Percentiles rank a stretch among this genome's conserved stretches.
phyloP scores from a whole-genome alignment of 2,888 invertebrate genomes.

The Drosophila subsilvestris region DNA sequence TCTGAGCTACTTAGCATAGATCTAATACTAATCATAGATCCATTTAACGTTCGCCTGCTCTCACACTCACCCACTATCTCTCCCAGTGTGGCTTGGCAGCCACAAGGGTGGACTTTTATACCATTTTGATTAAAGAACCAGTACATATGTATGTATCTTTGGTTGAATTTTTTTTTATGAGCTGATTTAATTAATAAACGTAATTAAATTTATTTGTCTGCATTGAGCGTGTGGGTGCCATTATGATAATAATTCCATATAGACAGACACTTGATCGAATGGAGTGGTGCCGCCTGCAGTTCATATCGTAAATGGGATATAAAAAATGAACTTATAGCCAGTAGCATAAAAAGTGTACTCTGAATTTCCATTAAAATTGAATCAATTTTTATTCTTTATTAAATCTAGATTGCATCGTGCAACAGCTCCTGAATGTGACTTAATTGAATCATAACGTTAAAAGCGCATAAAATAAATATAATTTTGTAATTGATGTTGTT shows the following conservation, averaged over 20 bases:
- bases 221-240: neutral
- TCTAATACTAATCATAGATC: too few relatives aligned
- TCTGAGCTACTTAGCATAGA: too few relatives aligned
- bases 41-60: too few relatives aligned
- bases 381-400: conserved; percentile 20
- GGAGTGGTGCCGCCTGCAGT: too few relatives aligned
- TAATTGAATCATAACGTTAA: conserved; percentile 31
- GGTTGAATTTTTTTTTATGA: neutral
- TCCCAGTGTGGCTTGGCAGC: too few relatives aligned
- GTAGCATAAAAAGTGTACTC: neutral
- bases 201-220: neutral
- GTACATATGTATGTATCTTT: neutral
- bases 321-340: neutral
- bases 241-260: neutral
- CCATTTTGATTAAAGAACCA: neutral
- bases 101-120: too few relatives aligned
- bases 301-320: neutral
- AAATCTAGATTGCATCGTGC: conserved; percentile 10
- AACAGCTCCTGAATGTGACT: conserved; percentile 3
- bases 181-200: neutral
- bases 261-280: neutral
- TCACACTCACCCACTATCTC: too few relatives aligned
- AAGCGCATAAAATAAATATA: neutral
- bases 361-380: conserved; percentile 11
- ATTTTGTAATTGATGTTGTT: neutral